These are phyloP conservation scores for Otolemur crassicaudatus DNA, from an alignment of 2,797 vertebrate genomes.

Conservation along the genomic window DNA sequence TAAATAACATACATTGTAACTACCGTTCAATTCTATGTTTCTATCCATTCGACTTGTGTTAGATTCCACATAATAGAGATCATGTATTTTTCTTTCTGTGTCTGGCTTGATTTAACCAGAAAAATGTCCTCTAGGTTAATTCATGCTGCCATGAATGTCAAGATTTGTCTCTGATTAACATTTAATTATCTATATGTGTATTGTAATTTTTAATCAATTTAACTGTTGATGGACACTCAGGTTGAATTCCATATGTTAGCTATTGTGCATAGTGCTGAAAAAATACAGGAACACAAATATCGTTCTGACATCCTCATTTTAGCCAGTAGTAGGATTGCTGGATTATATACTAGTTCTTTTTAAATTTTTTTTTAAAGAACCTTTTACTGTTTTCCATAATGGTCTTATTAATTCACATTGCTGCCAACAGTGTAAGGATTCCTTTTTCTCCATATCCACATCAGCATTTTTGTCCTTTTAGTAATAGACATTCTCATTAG, in stretches of 20 bases:
- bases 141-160: neutral
- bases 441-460: neutral
- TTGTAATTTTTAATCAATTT: neutral
- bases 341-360: neutral
- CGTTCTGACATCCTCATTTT: neutral
- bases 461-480: neutral
- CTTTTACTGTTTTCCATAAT: neutral
- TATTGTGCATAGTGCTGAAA: neutral
- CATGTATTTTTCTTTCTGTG: neutral
- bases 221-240: neutral
- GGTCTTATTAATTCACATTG: neutral
- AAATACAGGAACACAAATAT: neutral
- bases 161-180: neutral
- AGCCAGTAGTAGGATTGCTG: neutral
- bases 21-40: neutral
- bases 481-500: neutral
- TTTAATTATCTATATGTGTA: neutral
- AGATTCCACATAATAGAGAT: neutral
- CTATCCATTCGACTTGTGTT: neutral
- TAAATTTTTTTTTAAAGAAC: neutral
- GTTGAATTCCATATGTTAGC: neutral
- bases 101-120: neutral
- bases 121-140: neutral
- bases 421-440: neutral
- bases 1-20: no score